A percentile compares a stretch with the other conserved stretches of the same genome.
Evolutionary conservation across 2,888 invertebrate genomes (phyloP).

Genomic region (Rhimphoctona megacephalus): DNA sequence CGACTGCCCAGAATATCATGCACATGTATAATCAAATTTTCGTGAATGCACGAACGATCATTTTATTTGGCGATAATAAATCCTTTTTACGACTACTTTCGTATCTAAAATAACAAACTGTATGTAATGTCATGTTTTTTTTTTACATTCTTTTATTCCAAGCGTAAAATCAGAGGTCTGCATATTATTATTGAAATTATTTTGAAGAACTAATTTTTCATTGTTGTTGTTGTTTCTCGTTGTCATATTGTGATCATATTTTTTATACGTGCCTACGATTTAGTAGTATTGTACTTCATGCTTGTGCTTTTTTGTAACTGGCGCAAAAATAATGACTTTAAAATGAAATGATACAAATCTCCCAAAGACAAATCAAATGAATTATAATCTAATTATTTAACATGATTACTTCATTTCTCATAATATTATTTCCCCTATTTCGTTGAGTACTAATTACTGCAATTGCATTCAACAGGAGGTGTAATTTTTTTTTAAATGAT

Average conservation of each 20-base stretch:
- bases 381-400: background rate
- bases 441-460: background rate
- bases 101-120: background rate
- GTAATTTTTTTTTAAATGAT: background rate
- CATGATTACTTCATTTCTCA: background rate
- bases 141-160: background rate
- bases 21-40: conserved; percentile 14
- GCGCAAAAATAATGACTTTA: background rate
- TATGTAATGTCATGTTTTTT: background rate
- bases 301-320: background rate
- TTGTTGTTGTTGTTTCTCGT: background rate
- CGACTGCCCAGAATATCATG: conserved; percentile 27
- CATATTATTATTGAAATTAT: background rate
- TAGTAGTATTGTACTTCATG: background rate
- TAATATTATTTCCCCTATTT: background rate
- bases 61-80: conserved; percentile 35
- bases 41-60: background rate
- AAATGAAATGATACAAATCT: background rate
- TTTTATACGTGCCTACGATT: background rate
- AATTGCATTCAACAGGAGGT: background rate
- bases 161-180: background rate
- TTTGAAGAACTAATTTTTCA: background rate
- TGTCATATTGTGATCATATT: background rate
- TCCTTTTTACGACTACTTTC: background rate
- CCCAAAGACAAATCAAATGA: background rate